Base-by-base conservation (phyloP, 2,113 vertebrate genomes). In the Grammomys surdaster region DNA sequence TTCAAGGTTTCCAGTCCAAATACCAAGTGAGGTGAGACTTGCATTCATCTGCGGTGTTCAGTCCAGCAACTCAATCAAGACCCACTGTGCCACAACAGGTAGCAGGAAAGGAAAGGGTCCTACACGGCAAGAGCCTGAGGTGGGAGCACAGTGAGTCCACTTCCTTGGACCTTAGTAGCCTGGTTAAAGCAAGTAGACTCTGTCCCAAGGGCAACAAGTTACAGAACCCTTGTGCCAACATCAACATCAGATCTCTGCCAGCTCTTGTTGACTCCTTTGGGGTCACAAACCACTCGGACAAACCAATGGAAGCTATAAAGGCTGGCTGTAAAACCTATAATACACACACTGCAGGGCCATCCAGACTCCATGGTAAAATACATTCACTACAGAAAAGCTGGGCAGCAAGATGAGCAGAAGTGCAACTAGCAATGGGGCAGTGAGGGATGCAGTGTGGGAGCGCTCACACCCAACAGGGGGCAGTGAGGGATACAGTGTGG, bases 51-150 rank as follows among this genome's bases (percentile, higher is more conserved):
- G 54, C 51, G 36, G 28, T 8, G 19, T 7, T 31, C 22, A n/a
- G 17, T 19, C 6, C 75, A 11, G 10, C 22, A 36, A 20, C 4
- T 5, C 70, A 12, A 11, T 16, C 46, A 51, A 70, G 4, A 63
- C 28, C 60, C n/a, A 0, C 46, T 11, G 5, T 3, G 33, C 33
- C 1, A 31, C 65, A 65, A 5, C n/a, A 51, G 36, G 16, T 56
- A 51, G 93, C 56, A 36, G 91, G 16, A 36, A 63, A 17, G 58
- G 19, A 16, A 69, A 92, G 0, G 1, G 14, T 9, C 70, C 69
- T 46, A 19, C 2, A 17, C 0, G 3, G 63, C 2, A 12, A 80
- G 70, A 87, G 4, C 8, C 60, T 4, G 5, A n/a, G 9, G 46
- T 8, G 1, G 63, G 5, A 73, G 26, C 3, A 46, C 24, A 36